Evolutionary conservation across 2,113 vertebrate genomes (phyloP), one percentile per base, ranked within the genome.

Genomic region (Centropus unirufus): DNA sequence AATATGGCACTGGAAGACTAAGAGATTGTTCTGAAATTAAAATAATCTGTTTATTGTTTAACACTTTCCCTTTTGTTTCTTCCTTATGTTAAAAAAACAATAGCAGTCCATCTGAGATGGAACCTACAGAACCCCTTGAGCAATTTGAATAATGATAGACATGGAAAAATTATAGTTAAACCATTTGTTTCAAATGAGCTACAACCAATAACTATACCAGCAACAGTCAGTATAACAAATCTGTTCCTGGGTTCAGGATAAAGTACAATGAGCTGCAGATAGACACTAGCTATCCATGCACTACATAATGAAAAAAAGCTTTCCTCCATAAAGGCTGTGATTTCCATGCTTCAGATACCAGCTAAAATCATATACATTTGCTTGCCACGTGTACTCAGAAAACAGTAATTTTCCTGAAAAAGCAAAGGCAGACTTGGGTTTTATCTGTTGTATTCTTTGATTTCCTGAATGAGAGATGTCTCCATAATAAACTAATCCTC

Each of bases 121-220:
- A 95, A 86, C 34, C n/a, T 87, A 46, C 39, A 87, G 92, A 95
- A 42, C 4, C 70, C 78, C 87, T 90, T 80, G 61, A 93, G 75
- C 70, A 95, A 91, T 90, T 61, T 94, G 64, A 83, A 66, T 93
- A 93, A 91, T 94, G 74, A 73, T 19, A 78, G 75, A 78, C 57
- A 88, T 87, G 62, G 44, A 91, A 58, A 97, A 93, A 77, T 51
- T 91, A 42, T 91, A 90, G 42, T 73, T 96, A 92, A 97, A 85
- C 22, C n/a, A 93, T 92, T 97, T 95, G 73, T 90, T 94, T 96
- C 72, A 89, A 83, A 90, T 62, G 69, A 93, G 64, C 12, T 92
- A 75, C 58, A 92, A 81, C 62, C 73, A 95, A 83, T 87, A 96
- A 83, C 79, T 91, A 93, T 92, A 94, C 46, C 58, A 93, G 54